Conservation (phyloP, 2,888 invertebrate genomes). For the Elegia similella region DNA sequence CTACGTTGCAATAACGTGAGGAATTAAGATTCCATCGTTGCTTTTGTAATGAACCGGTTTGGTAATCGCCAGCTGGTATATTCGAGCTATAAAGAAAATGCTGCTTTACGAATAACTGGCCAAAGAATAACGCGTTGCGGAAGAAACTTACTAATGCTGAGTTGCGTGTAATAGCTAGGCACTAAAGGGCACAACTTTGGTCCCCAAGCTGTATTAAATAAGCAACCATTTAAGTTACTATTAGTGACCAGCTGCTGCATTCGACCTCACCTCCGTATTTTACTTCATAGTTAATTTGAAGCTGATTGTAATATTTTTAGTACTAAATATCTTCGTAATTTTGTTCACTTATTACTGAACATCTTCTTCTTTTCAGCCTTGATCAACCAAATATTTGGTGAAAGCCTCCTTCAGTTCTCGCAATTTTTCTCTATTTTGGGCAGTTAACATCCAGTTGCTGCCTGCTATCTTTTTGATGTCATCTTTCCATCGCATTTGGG, state of each 20-base stretch:
- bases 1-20: background rate
- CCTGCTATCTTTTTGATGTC: too few relatives aligned
- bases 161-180: background rate
- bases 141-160: slow-evolving; percentile 6
- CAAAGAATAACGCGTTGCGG: slow-evolving; percentile 15
- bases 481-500: too few relatives aligned
- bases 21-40: background rate
- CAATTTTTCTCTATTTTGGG: too few relatives aligned
- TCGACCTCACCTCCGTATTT: too few relatives aligned
- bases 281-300: too few relatives aligned
- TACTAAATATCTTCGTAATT: too few relatives aligned
- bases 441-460: too few relatives aligned
- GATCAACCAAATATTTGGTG: too few relatives aligned
- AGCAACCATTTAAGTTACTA: background rate
- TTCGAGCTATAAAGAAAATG: slow-evolving; percentile 13
- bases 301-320: too few relatives aligned
- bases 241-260: background rate
- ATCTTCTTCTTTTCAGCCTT: too few relatives aligned
- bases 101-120: slow-evolving; percentile 14
- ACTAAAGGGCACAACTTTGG: slow-evolving; percentile 10
- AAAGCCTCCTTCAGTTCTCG: too few relatives aligned
- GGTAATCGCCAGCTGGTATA: slow-evolving; percentile 4
- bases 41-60: slow-evolving; percentile 4
- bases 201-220: background rate
- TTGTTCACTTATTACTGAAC: too few relatives aligned